Evolutionary conservation across 1,140 invertebrate species (phyloP), one percentile per base, ranked within the genome.

Genomic region (Brevipalpus yothersi): DNA sequence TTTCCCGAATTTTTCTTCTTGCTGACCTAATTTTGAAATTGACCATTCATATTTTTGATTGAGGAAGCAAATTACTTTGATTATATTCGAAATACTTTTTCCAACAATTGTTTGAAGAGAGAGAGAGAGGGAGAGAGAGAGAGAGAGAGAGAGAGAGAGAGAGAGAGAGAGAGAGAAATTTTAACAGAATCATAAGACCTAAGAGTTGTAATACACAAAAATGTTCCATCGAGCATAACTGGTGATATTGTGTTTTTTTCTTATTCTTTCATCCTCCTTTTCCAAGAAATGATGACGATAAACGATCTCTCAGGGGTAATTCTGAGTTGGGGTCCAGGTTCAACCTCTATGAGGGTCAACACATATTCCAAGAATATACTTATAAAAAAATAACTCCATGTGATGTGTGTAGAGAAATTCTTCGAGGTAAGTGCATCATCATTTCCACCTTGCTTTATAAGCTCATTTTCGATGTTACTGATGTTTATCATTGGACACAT

Each of bases 321-420:
- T 41, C n/a, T 4, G 56, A 57, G 41, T 42, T n/a, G 5, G 23
- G 17, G 61, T 64, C 58, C 59, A 66, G 60, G 51, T 67, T 55
- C 78, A 65, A 64, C 62, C 58, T 66, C n/a, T 65, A 63, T 39
- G 61, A 62, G 15, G 63, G 59, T 39, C 47, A 61, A 19, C 87
- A 92, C 70, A 79, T 83, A 64, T 86, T 90, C 74, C 82, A 87
- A 71, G 87, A 92, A 70, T 87, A 92, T 70, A 92, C 87, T 2
- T 92, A 91, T 71, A 89, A 90, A 72, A 92, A 91, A 73, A 90
- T 93, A 64, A 90, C 87, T 15, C 85, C 87, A 8, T 93, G 88
- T 71, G 88, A 93, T 72, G 80, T 88, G 58, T 93, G 88, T 71
- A 86, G 84, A 41, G 86, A 91, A 75, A 84, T 92, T 47, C 74